Evolutionary conservation across 2,113 vertebrate species (phyloP).

Genomic region (Bos javanicus): DNA sequence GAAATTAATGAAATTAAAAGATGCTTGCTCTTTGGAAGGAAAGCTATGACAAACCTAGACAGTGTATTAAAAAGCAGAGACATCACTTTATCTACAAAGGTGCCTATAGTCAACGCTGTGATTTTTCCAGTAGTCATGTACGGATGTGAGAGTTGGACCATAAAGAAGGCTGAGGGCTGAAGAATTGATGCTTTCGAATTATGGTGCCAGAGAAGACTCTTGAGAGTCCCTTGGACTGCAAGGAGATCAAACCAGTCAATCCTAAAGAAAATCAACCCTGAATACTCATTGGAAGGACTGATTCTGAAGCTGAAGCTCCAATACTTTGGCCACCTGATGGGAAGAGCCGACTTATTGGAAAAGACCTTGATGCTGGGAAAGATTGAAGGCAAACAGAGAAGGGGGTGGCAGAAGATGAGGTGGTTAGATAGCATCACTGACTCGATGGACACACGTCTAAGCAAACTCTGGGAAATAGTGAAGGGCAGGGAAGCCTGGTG

Average conservation of each 20-base stretch:
- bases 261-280: not conserved
- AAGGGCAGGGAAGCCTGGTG: not conserved
- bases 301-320: not conserved
- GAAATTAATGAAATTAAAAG: not conserved
- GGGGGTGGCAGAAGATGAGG: not conserved
- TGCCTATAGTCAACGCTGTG: not conserved
- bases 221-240: not conserved
- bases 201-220: not conserved
- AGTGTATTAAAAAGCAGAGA: not conserved
- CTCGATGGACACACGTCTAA: not conserved
- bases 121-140: not conserved
- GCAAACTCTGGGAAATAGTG: not conserved
- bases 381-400: not conserved
- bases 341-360: not conserved
- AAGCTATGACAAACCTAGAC: not conserved
- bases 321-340: not conserved
- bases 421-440: not conserved
- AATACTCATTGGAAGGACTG: not conserved
- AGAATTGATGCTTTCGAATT: not conserved
- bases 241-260: not conserved
- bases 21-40: not conserved
- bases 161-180: not conserved
- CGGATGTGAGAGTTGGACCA: not conserved
- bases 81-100: not conserved
- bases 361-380: not conserved